phyloP scores from a whole-genome alignment of 2,888 invertebrate genomes.

The Muschampia plurimacula region DNA sequence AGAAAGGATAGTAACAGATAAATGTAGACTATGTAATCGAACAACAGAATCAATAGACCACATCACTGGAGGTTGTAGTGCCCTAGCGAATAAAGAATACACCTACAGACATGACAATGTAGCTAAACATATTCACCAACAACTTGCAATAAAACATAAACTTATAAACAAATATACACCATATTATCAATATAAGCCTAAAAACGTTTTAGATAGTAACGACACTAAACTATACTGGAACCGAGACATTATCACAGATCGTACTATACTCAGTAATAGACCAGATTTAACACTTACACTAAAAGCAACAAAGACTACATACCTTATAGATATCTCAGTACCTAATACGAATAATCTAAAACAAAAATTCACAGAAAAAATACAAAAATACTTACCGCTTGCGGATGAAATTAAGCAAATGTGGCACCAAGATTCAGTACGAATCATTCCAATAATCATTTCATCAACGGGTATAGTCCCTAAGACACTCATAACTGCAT shows the following conservation, averaged over 20 bases:
- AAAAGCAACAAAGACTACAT: not conserved
- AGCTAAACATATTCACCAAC: too few relatives aligned
- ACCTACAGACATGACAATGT: too few relatives aligned
- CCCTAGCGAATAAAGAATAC: too few relatives aligned
- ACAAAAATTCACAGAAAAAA: slow-evolving; percentile 4
- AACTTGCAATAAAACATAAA: not conserved
- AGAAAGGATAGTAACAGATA: slow-evolving; percentile 3
- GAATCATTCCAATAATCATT: not conserved
- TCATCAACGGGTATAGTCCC: not conserved
- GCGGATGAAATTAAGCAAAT: slow-evolving; percentile 1
- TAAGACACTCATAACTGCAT: not conserved
- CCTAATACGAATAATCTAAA: not conserved
- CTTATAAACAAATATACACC: not conserved
- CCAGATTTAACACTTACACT: not conserved
- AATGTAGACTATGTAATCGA: not conserved
- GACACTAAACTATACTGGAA: not conserved
- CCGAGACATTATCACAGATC: not conserved
- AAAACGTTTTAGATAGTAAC: not conserved
- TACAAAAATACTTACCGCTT: not conserved
- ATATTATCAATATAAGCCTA: not conserved
- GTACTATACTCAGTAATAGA: not conserved
- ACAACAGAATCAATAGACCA: not conserved
- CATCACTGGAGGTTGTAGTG: too few relatives aligned
- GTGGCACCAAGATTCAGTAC: slow-evolving; percentile 5
- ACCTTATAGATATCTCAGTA: not conserved